phyloP scores from a whole-genome alignment of 2,113 vertebrate genomes.

The Corythornis madagascariensis region DNA sequence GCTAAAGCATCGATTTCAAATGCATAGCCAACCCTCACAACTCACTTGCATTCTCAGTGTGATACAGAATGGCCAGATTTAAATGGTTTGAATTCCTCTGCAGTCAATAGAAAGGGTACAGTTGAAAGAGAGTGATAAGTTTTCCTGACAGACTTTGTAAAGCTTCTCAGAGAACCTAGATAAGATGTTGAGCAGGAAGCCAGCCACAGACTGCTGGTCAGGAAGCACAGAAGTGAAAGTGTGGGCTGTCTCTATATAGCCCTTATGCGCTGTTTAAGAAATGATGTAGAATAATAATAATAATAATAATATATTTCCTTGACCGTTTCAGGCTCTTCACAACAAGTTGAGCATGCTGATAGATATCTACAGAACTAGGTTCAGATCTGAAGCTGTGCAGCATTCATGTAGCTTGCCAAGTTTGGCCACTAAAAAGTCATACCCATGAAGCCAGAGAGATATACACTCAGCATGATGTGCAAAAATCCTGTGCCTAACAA shows the following conservation, averaged over 20 bases:
- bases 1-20: neutral
- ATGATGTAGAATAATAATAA: neutral
- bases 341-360: neutral
- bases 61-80: neutral
- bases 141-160: neutral
- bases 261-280: neutral
- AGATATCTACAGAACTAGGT: neutral
- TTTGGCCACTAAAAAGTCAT: neutral
- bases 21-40: neutral
- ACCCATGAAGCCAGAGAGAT: neutral
- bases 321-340: neutral
- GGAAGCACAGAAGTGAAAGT: neutral
- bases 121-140: neutral
- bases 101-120: neutral
- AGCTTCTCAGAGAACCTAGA: neutral
- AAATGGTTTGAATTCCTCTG: neutral
- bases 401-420: neutral
- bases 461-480: rapidly evolving
- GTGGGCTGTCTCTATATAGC: neutral
- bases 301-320: neutral
- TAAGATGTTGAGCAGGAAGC: neutral
- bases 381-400: neutral
- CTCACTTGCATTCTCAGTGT: neutral
- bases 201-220: neutral
- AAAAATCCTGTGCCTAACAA: neutral